A percentile compares a stretch with the other conserved stretches of the same genome.
Conservation (phyloP, 2,797 vertebrate species). For the Gobionotothen gibberifrons region DNA sequence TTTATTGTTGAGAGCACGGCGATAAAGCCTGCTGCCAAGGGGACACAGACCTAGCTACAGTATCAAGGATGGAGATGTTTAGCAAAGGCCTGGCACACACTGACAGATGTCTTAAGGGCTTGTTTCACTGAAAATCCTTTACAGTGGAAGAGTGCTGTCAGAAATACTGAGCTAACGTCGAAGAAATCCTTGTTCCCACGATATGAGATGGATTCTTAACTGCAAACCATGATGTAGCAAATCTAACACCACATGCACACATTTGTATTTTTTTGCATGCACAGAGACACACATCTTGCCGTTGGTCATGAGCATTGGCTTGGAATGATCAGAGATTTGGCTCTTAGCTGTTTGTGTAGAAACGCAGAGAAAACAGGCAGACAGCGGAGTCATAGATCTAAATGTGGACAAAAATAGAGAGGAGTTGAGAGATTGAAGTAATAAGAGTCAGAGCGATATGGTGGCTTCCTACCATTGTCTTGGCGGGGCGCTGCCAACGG, state of each 20-base stretch:
- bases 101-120: conserved; percentile 37
- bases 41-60: conserved; percentile 45
- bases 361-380: conserved; percentile 23
- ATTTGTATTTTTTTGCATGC: not conserved
- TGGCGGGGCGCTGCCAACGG: too few species aligned
- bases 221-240: not conserved
- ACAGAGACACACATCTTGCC: conserved; percentile 12
- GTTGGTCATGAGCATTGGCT: conserved; percentile 15
- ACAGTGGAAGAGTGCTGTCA: conserved; percentile 7
- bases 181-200: conserved; percentile 10
- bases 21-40: conserved; percentile 56
- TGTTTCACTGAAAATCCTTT: conserved; percentile 23
- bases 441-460: conserved; percentile 27
- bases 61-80: conserved; percentile 53
- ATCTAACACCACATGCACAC: conserved; percentile 6
- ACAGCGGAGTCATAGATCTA: conserved; percentile 32
- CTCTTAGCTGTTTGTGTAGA: conserved; percentile 8
- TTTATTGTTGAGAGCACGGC: conserved; percentile 58
- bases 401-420: conserved; percentile 12
- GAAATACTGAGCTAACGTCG: conserved; percentile 2
- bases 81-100: conserved; percentile 38
- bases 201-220: conserved; percentile 8
- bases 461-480: too few species aligned
- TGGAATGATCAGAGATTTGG: conserved; percentile 15
- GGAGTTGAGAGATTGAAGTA: not conserved